phyloP scores from a whole-genome alignment of 2,113 vertebrate genomes.

The Toxotes chatareus region DNA sequence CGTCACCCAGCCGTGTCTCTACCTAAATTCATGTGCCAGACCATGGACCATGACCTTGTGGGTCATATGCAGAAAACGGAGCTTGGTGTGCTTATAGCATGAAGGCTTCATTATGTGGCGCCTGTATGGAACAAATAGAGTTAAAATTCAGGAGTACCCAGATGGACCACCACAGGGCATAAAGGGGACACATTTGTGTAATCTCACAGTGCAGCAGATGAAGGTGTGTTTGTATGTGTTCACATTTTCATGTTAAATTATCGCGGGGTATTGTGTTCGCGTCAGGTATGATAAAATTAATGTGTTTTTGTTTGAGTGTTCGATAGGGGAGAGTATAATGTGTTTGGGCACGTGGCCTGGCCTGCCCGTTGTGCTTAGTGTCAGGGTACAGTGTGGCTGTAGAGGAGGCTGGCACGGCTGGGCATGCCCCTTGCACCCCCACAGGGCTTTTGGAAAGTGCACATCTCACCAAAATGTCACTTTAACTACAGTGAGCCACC shows the following conservation, averaged over 20 bases:
- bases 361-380: constrained; percentile 72
- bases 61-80: constrained; percentile 16
- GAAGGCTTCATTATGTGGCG: background rate
- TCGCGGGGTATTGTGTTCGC: constrained; percentile 26
- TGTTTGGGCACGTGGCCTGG: constrained; percentile 66
- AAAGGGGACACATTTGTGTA: constrained; percentile 21
- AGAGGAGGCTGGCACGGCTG: constrained; percentile 59
- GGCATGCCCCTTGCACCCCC: constrained; percentile 69
- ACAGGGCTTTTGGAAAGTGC: constrained; percentile 75
- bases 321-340: constrained; percentile 67
- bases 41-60: background rate
- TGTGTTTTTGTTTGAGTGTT: constrained; percentile 56
- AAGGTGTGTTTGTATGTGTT: constrained; percentile 15
- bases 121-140: background rate
- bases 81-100: constrained; percentile 1
- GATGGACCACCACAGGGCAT: constrained; percentile 14
- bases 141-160: constrained; percentile 6
- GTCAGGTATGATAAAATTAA: constrained; percentile 55
- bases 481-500: constrained; percentile 55
- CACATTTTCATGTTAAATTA: constrained; percentile 33
- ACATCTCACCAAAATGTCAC: constrained; percentile 80
- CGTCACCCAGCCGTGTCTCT: background rate
- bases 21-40: background rate
- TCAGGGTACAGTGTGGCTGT: constrained; percentile 63
- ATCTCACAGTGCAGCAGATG: constrained; percentile 12